Conservation (phyloP, 1,140 invertebrate species). For the Caenorhabditis brenneri region DNA sequence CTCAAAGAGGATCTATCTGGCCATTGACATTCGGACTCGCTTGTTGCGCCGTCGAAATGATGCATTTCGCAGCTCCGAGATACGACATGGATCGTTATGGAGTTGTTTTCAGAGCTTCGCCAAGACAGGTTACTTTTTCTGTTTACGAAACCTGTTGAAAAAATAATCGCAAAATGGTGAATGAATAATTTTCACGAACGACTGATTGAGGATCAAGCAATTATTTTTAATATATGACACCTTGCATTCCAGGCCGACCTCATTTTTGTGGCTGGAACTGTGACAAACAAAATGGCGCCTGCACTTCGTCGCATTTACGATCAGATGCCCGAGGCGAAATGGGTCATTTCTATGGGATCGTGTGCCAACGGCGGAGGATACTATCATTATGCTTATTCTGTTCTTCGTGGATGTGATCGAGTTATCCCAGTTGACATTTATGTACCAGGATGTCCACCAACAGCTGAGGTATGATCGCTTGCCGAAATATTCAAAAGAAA, state of each 20-base stretch:
- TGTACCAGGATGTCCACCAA: constrained; percentile 93
- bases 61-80: constrained; percentile 96
- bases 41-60: constrained; percentile 99
- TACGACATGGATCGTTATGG: constrained; percentile 95
- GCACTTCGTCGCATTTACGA: constrained; percentile 83
- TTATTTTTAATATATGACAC: neutral
- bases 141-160: too few species aligned
- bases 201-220: too few species aligned
- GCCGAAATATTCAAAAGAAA: too few species aligned
- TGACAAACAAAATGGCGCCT: constrained; percentile 99
- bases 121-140: constrained; percentile 75
- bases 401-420: constrained; percentile 93
- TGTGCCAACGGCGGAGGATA: constrained; percentile 99
- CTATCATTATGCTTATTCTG: constrained; percentile 98
- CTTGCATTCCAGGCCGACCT: constrained; percentile 81
- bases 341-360: constrained; percentile 98
- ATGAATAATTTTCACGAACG: too few species aligned
- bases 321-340: constrained; percentile 84
- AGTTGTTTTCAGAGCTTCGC: constrained; percentile 93
- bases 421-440: constrained; percentile 99
- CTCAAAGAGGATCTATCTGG: constrained; percentile 76
- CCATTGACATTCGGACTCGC: constrained; percentile 75
- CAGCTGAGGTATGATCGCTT: constrained; percentile 79
- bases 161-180: too few species aligned
- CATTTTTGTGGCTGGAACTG: constrained; percentile 95